Evolutionary conservation across 37 sponge, comb jelly and placozoan species (phyloP).

Genomic region (Eunapius fragilis): DNA sequence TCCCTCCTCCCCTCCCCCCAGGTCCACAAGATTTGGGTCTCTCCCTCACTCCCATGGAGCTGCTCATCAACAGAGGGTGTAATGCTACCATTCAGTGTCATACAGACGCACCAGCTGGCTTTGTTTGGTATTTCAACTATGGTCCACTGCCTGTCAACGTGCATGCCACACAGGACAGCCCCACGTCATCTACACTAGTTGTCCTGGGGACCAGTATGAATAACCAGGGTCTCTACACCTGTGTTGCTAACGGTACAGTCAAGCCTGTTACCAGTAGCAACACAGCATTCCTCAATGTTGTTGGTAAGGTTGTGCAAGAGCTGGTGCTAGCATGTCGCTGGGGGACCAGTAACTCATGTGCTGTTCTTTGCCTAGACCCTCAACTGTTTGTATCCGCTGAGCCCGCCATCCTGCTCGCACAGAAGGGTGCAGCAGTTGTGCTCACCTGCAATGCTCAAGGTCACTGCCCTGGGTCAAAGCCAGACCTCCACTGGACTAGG

Average conservation of each 20-base stretch:
- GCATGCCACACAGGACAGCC: not conserved
- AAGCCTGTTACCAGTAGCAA: conserved; percentile 10
- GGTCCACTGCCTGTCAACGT: conserved; percentile 22
- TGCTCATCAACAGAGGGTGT: conserved; percentile 1
- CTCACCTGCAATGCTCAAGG: not conserved
- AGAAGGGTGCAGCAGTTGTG: not conserved
- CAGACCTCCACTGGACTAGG: not conserved
- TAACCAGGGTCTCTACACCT: conserved; percentile 35
- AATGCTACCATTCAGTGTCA: conserved; percentile 3
- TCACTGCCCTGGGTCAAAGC: not conserved
- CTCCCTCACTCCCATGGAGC: conserved; percentile 6
- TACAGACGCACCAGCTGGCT: not conserved
- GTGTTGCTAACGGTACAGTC: conserved; percentile 16
- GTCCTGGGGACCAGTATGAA: not conserved
- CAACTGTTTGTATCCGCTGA: not conserved
- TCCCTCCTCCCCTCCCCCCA: too few relatives aligned
- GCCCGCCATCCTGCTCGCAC: not conserved
- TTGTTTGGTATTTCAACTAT: conserved; percentile 41
- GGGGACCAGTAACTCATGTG: too few relatives aligned
- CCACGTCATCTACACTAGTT: conserved; percentile 3
- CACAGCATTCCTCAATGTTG: conserved; percentile 20
- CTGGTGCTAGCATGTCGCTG: too few relatives aligned
- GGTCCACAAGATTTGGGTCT: conserved; percentile 18
- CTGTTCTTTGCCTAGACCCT: not conserved
- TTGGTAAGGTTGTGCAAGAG: conserved; percentile 4